phyloP scores from a whole-genome alignment of 2,113 vertebrate genomes.

The Nesoenas mayeri region DNA sequence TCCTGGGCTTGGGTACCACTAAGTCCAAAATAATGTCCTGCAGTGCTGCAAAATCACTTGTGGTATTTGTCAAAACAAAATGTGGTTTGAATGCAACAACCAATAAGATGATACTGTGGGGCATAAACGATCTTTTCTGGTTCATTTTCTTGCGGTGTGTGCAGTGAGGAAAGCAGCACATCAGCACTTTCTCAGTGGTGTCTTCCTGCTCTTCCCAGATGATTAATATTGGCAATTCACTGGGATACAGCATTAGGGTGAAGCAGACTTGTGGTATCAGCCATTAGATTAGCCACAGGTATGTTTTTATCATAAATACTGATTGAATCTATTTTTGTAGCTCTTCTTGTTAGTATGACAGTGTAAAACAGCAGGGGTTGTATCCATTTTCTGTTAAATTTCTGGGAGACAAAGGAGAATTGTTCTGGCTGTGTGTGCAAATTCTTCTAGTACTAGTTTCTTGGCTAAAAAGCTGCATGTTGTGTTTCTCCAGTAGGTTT shows the following conservation, averaged over 20 bases:
- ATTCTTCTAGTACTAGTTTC: neutral
- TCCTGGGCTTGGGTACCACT: neutral
- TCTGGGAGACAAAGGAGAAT: neutral
- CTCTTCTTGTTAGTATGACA: neutral
- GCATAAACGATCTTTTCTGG: neutral
- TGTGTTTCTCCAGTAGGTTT: neutral
- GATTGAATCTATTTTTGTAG: neutral
- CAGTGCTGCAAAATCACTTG: neutral
- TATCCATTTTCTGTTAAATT: neutral
- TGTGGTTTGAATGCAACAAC: neutral
- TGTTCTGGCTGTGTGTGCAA: neutral
- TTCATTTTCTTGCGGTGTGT: neutral
- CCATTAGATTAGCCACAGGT: neutral
- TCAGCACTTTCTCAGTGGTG: neutral
- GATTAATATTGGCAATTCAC: neutral
- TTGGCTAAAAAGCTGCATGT: neutral
- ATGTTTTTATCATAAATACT: neutral
- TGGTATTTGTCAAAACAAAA: neutral
- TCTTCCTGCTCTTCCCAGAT: neutral
- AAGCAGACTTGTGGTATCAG: neutral
- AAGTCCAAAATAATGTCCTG: neutral
- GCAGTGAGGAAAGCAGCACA: neutral
- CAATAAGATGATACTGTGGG: rapidly evolving
- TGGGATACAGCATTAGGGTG: neutral
- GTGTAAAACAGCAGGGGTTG: neutral